phyloP scores from a whole-genome alignment of 2,113 vertebrate genomes.

The Kryptolebias marmoratus region DNA sequence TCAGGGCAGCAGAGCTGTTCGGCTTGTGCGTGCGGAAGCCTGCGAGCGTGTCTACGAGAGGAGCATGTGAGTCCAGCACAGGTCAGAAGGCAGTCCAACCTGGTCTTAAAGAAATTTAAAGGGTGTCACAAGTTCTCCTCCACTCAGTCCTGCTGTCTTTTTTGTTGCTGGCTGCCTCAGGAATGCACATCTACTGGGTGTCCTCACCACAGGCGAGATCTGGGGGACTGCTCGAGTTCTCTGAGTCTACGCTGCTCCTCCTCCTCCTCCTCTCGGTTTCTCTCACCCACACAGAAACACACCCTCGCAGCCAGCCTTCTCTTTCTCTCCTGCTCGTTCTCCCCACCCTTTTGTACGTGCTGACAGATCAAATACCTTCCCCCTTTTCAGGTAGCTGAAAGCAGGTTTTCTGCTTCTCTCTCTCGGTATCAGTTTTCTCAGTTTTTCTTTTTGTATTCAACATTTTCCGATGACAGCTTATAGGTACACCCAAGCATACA shows the following conservation, averaged over 20 bases:
- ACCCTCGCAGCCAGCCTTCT: conserved; percentile 58
- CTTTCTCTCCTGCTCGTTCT: conserved; percentile 45
- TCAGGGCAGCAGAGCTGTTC: conserved; percentile 52
- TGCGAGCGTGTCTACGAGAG: conserved; percentile 9
- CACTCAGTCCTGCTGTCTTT: conserved; percentile 13
- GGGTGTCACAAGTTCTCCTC: conserved; percentile 38
- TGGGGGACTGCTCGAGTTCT: conserved; percentile 64
- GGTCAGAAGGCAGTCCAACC: conserved; percentile 53
- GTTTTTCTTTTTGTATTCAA: conserved; percentile 1
- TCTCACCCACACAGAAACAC: conserved; percentile 72
- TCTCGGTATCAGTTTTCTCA: conserved; percentile 31
- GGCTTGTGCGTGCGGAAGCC: conserved; percentile 27
- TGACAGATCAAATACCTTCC: conserved; percentile 71
- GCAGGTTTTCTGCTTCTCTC: conserved; percentile 46
- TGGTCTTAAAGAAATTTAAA: conserved; percentile 30
- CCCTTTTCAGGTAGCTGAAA: conserved; percentile 73
- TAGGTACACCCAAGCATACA: background rate
- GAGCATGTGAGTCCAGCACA: conserved; percentile 42
- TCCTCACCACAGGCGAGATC: conserved; percentile 66
- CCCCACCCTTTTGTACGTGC: conserved; percentile 60
- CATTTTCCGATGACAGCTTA: background rate
- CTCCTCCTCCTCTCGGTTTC: conserved; percentile 25
- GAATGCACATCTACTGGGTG: conserved; percentile 77
- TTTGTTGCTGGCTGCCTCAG: conserved; percentile 61
- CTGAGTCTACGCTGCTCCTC: conserved; percentile 55